Conservation (phyloP, 2,888 invertebrate genomes). For the Megastigmus dorsalis region DNA sequence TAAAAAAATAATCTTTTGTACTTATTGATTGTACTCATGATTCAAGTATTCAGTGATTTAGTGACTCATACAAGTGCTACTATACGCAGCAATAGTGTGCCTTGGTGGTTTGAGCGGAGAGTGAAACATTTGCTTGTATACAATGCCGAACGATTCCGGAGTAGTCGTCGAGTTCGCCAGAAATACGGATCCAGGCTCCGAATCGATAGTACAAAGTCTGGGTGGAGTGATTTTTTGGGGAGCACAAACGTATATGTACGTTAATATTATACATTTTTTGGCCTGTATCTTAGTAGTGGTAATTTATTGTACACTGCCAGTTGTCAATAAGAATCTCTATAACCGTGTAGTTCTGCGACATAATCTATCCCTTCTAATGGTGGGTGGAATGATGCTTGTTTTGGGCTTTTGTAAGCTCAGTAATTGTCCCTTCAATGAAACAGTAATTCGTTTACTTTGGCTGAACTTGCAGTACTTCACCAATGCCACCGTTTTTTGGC, state of each 20-base stretch:
- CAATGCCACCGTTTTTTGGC: constrained; percentile 64
- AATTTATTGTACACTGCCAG: constrained; percentile 61
- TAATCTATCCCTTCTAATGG: constrained; percentile 61
- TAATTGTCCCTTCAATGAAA: constrained; percentile 53
- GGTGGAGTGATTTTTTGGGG: constrained; percentile 63
- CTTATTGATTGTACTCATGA: background rate
- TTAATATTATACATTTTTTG: constrained; percentile 63
- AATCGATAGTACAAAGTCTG: constrained; percentile 43
- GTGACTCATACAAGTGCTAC: background rate
- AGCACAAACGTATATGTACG: constrained; percentile 64
- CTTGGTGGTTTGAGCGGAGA: too few relatives aligned
- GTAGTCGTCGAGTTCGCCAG: background rate
- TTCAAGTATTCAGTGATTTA: background rate
- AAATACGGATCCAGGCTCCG: constrained; percentile 27
- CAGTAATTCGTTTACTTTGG: constrained; percentile 58
- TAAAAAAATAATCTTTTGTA: background rate
- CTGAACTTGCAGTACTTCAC: constrained; percentile 63
- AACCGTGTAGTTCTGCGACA: constrained; percentile 63
- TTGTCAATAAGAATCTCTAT: constrained; percentile 61
- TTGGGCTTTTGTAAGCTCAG: constrained; percentile 59
- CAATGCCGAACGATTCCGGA: background rate
- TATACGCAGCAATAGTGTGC: background rate
- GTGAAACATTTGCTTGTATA: background rate
- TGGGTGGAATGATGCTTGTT: constrained; percentile 59
- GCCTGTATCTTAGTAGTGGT: constrained; percentile 61